These are phyloP conservation scores for Lochmaea crataegi DNA, from an alignment of 2,888 invertebrate genomes.

Conservation along the genomic window DNA sequence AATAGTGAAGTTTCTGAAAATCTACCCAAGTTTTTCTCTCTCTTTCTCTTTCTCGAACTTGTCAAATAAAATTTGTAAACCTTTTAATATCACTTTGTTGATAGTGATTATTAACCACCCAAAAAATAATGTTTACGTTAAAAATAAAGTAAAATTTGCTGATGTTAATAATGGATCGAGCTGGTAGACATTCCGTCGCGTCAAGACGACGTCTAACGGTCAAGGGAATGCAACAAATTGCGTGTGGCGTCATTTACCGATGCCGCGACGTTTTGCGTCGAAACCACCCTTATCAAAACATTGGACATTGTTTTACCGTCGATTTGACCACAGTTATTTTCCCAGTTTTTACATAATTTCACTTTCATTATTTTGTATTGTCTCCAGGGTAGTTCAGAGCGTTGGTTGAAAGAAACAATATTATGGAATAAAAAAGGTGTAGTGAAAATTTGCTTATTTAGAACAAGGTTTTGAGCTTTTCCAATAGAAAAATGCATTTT, in stretches of 20 bases:
- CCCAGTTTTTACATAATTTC: slow-evolving; percentile 29
- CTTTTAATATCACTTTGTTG: no score
- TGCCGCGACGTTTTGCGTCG: slow-evolving; percentile 7
- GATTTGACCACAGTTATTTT: slow-evolving; percentile 18
- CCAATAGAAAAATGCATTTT: no score
- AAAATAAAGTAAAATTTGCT: not conserved
- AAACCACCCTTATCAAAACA: slow-evolving; percentile 16
- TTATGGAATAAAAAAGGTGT: no score
- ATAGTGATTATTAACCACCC: no score
- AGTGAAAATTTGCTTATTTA: no score
- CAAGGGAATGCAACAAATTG: slow-evolving; percentile 54
- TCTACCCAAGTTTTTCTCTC: no score
- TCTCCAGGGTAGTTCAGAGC: not conserved
- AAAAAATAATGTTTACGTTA: no score
- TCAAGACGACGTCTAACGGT: slow-evolving; percentile 26
- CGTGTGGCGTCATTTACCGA: slow-evolving; percentile 61
- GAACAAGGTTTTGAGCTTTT: no score
- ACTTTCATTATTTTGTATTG: slow-evolving; percentile 28
- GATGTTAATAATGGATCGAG: not conserved
- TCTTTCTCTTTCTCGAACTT: no score
- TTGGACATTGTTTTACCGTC: slow-evolving; percentile 14
- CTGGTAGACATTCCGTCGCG: not conserved
- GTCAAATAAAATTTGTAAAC: no score
- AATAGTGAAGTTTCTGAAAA: no score
- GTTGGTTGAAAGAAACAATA: no score